phyloP scores from a whole-genome alignment of 2,888 invertebrate species.

The Muscina levida region DNA sequence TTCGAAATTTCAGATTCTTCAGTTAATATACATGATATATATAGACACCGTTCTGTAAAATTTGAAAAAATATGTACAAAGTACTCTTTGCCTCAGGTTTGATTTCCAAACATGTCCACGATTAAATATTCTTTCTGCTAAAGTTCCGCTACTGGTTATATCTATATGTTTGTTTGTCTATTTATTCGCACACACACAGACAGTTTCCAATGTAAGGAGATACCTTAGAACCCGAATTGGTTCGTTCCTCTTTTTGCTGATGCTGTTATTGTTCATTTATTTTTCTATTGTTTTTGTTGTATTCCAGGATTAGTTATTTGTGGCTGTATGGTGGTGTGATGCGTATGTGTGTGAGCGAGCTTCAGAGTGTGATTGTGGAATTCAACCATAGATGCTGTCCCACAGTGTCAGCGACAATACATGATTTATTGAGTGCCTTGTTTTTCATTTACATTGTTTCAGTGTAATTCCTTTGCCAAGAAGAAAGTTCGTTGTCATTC shows the following conservation, averaged over 20 bases:
- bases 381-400: slow-evolving; percentile 23
- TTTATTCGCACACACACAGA: background rate
- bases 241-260: background rate
- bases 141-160: too few relatives aligned
- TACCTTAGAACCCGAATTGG: slow-evolving; percentile 4
- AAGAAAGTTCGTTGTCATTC: too few relatives aligned
- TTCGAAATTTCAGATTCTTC: too few relatives aligned
- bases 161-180: too few relatives aligned
- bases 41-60: too few relatives aligned
- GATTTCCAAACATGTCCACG: too few relatives aligned
- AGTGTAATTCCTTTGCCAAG: slow-evolving; percentile 29
- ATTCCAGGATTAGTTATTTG: too few relatives aligned
- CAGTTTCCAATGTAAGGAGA: background rate
- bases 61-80: too few relatives aligned
- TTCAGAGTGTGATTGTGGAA: slow-evolving; percentile 4
- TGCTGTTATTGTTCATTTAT: slow-evolving; percentile 31
- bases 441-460: slow-evolving; percentile 12
- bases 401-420: slow-evolving; percentile 37
- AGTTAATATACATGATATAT: too few relatives aligned
- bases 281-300: slow-evolving; percentile 28
- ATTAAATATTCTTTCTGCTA: too few relatives aligned
- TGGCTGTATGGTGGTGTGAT: background rate
- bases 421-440: slow-evolving; percentile 25
- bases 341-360: background rate
- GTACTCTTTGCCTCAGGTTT: too few relatives aligned